Percentiles rank a stretch among this genome's conserved stretches.
Conservation (phyloP, 1,140 invertebrate species). For the Dinothrombium tinctorium region DNA sequence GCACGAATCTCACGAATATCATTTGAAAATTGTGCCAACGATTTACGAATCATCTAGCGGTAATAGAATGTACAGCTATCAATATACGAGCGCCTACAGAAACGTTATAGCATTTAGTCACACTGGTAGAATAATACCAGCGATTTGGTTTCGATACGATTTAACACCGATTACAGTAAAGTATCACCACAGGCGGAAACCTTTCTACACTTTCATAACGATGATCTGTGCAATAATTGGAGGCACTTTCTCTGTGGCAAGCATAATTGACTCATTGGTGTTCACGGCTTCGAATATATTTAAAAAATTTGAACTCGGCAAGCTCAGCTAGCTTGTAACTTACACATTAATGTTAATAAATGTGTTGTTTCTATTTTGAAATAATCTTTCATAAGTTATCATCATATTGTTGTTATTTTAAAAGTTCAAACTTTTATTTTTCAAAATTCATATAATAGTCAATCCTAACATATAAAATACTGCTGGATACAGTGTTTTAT, state of each 20-base stretch:
- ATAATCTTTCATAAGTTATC: too few relatives aligned
- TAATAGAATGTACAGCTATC: constrained; percentile 23
- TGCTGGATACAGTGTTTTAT: too few relatives aligned
- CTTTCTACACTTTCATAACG: constrained; percentile 35
- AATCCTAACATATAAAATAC: too few relatives aligned
- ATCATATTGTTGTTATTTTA: too few relatives aligned
- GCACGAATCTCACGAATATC: constrained; percentile 33
- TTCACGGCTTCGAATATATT: constrained; percentile 34
- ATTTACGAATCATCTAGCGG: constrained; percentile 27
- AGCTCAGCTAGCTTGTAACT: constrained; percentile 24
- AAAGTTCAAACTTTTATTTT: too few relatives aligned
- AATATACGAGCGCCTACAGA: constrained; percentile 34
- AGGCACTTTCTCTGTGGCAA: constrained; percentile 39
- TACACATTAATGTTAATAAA: too few relatives aligned
- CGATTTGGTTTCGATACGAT: constrained; percentile 36
- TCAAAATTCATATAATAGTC: too few relatives aligned
- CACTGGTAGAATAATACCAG: constrained; percentile 25
- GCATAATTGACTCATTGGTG: constrained; percentile 34
- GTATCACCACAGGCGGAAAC: constrained; percentile 29
- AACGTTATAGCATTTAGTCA: constrained; percentile 25
- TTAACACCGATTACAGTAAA: constrained; percentile 35
- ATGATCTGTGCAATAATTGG: constrained; percentile 41
- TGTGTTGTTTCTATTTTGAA: too few relatives aligned
- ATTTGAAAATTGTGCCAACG: constrained; percentile 35
- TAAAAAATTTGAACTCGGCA: constrained; percentile 29